Base-by-base conservation (phyloP, 2,113 vertebrate species). In the Scophthalmus maximus region DNA sequence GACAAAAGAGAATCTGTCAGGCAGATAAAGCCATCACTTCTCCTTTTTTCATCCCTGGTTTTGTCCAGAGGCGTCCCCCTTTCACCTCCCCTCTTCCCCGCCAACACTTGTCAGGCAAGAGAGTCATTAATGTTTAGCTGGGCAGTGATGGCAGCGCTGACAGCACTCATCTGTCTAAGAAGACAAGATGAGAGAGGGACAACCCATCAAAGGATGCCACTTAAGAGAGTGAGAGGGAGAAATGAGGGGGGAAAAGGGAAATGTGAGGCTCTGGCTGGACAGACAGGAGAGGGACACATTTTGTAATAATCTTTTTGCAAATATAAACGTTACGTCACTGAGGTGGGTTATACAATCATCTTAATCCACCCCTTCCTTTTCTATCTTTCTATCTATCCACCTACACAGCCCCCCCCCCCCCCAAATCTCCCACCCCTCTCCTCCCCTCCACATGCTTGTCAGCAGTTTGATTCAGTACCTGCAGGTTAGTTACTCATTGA, bases 401-500 rank as follows among this genome's bases (percentile, higher is more conserved):
- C 85, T 86, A 83, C 83, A 75, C 79, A 81, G 50, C 68, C 78
- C 59, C 60, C 60, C 50, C 18, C 52, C 9, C 49, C 50, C 51
- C 72, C 65, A 9, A 49, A 67, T 64, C 36, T 49, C 53, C 71
- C 12, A 79, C 60, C 70, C 65, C 74, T 76, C 76, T 73, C 82
- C 10, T 27, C 52, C 46, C 50, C 17, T 78, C 79, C 84, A 49
- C 22, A 32, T 66, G 82, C 90, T 88, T 84, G 91, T 93, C 91
- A 93, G 93, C 92, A 91, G 70, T 89, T 91, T 91, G 85, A 92
- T 93, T 93, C 92, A 91, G 67, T 90, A 93, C 92, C 92, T 92
- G 90, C 88, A 84, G 85, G 78, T 93, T 93, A 87, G 93, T 94
- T 94, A 92, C 89, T 92, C 88, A 94, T 94, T 94, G 91, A 94